Evolutionary conservation across 2,888 invertebrate species (phyloP).

Genomic region (Erebia palarica): DNA sequence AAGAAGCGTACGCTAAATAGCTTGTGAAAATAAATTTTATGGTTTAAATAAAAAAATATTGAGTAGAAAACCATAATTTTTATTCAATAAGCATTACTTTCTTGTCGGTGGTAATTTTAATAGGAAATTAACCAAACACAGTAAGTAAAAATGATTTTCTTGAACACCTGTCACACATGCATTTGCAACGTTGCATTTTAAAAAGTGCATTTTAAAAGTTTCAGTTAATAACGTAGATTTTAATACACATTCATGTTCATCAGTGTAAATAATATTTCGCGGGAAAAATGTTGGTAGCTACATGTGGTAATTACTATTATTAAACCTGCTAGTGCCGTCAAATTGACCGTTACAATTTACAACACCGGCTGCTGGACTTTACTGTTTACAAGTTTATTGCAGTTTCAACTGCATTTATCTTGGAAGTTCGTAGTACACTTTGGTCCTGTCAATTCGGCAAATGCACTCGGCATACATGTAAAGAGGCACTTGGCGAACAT

Average conservation of each 20-base stretch:
- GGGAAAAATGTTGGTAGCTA: not conserved
- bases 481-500: no score
- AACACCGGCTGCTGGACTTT: not conserved
- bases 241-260: no score
- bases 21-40: no score
- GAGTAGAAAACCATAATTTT: not conserved
- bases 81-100: not conserved
- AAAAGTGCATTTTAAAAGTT: conserved; percentile 2
- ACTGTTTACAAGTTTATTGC: not conserved
- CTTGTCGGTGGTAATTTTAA: not conserved
- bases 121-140: not conserved
- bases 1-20: no score
- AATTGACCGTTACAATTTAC: conserved; percentile 17
- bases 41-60: not conserved
- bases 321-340: conserved; percentile 2
- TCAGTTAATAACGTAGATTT: not conserved
- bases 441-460: no score
- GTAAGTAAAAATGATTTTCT: conserved; percentile 3
- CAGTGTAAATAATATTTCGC: not conserved
- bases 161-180: conserved; percentile 14
- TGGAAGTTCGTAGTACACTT: no score
- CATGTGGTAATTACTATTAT: not conserved
- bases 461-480: no score
- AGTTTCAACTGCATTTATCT: not conserved
- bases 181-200: conserved; percentile 16